Evolutionary conservation across 2,113 vertebrate species (phyloP).

Genomic region (Syrmaticus mikado): DNA sequence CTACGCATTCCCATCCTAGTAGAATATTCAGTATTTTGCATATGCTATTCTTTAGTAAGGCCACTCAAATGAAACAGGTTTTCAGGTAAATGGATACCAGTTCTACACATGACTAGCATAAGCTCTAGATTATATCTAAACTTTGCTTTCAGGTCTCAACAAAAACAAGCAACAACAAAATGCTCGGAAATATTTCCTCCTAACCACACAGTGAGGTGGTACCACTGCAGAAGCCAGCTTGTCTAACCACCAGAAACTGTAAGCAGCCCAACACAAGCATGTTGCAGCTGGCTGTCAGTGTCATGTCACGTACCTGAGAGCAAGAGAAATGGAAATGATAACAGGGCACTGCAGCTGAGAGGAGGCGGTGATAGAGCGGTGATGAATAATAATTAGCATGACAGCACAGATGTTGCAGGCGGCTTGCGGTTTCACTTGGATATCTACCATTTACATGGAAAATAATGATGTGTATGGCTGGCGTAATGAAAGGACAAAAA

Average conservation of each 20-base stretch:
- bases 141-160: background rate
- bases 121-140: background rate
- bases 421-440: background rate
- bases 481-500: rapidly evolving
- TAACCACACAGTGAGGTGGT: background rate
- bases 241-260: background rate
- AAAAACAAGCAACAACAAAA: background rate
- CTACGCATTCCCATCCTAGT: background rate
- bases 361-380: background rate
- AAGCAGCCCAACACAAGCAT: background rate
- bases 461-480: rapidly evolving
- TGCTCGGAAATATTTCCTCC: background rate
- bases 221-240: background rate
- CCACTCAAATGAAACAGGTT: background rate
- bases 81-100: background rate
- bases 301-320: background rate
- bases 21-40: background rate
- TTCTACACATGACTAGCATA: background rate
- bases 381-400: background rate
- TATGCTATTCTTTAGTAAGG: background rate
- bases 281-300: background rate
- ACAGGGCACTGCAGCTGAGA: background rate
- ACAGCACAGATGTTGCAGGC: slow-evolving; percentile 40
- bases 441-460: background rate
- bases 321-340: background rate